Evolutionary conservation across 2,113 vertebrate genomes (phyloP).

Genomic region (Rhinolophus sinicus): DNA sequence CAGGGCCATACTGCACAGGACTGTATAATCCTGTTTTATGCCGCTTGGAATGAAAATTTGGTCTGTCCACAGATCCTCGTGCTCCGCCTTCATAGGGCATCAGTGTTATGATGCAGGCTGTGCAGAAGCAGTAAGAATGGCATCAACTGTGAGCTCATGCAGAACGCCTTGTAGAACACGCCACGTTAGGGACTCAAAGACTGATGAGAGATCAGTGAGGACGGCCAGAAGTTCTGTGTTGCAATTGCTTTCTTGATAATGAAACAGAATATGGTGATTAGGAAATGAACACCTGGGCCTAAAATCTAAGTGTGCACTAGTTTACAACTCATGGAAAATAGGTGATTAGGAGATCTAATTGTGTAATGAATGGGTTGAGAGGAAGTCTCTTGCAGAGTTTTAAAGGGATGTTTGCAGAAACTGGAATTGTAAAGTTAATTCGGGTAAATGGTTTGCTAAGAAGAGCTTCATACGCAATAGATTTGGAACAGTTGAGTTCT

Average conservation of each 20-base stretch:
- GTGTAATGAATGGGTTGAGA: neutral
- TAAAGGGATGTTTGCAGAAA: neutral
- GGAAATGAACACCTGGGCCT: constrained; percentile 29
- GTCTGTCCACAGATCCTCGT: accelerated
- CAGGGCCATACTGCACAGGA: too few relatives aligned
- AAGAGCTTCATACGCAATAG: neutral
- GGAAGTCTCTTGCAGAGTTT: neutral
- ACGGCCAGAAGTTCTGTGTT: neutral
- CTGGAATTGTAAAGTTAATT: neutral
- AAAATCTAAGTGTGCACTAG: neutral
- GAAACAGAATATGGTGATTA: neutral
- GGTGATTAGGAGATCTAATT: constrained; percentile 7
- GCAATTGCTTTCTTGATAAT: neutral
- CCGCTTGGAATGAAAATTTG: neutral
- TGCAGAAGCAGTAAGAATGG: neutral
- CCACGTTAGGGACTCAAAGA: neutral
- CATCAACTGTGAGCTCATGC: accelerated
- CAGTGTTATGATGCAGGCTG: accelerated
- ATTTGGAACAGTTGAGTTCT: neutral
- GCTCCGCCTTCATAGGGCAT: neutral
- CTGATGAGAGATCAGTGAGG: neutral
- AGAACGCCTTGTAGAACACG: neutral
- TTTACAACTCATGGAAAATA: neutral
- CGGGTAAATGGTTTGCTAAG: neutral
- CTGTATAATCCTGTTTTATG: neutral